Conservation (phyloP, 2,797 vertebrate species). For the Agapornis canus region DNA sequence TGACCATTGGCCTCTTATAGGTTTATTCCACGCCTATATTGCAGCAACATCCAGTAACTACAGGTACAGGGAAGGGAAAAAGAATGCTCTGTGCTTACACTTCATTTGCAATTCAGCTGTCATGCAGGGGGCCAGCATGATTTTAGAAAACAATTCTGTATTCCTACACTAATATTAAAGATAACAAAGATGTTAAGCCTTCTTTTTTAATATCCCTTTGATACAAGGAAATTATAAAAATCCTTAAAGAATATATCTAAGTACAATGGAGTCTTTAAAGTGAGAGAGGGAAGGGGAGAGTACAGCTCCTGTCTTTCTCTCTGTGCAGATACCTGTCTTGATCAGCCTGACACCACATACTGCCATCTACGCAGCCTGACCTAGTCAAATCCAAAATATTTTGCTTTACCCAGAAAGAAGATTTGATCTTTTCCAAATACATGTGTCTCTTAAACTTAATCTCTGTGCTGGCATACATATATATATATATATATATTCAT, state of each 20-base stretch:
- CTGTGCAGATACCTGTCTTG: not conserved
- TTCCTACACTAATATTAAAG: not conserved
- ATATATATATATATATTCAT: not conserved
- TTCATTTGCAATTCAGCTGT: not conserved
- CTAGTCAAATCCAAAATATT: not conserved
- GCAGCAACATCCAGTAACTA: not conserved
- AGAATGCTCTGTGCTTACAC: not conserved
- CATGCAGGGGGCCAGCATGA: not conserved
- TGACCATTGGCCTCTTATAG: not conserved
- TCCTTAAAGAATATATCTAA: not conserved
- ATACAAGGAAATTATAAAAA: not conserved
- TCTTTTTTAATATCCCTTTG: not conserved
- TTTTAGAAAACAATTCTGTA: not conserved
- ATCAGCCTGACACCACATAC: not conserved
- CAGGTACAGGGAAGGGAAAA: not conserved
- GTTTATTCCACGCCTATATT: not conserved
- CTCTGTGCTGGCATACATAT: not conserved
- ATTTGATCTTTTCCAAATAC: not conserved
- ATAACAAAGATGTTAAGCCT: not conserved
- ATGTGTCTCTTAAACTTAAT: not conserved
- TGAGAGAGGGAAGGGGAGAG: not conserved
- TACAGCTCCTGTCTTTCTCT: not conserved
- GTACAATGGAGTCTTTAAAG: not conserved
- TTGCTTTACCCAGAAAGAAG: not conserved
- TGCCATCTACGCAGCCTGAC: not conserved